Conservation (phyloP, 2,113 vertebrate genomes). For the Mellivora capensis region DNA sequence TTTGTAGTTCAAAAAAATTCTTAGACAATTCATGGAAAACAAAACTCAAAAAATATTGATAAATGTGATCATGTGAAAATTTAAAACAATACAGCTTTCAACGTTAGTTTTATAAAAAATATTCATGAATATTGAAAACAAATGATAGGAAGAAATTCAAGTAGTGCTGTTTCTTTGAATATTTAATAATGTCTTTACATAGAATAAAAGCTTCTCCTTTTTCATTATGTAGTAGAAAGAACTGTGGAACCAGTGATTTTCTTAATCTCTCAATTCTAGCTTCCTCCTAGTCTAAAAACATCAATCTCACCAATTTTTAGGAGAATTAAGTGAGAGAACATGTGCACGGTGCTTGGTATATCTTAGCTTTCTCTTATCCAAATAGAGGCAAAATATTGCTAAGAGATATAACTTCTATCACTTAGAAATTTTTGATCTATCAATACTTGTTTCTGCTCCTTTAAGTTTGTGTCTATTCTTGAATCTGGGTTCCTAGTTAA, state of each 20-base stretch:
- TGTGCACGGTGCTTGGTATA: background rate
- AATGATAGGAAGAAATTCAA: background rate
- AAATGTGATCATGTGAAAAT: background rate
- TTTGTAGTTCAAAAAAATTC: background rate
- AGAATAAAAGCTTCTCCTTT: background rate
- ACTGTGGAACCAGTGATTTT: background rate
- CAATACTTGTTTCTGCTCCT: background rate
- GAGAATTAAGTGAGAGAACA: background rate
- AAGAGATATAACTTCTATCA: background rate
- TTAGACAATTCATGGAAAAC: background rate
- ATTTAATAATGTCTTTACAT: background rate
- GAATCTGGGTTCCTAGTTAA: background rate
- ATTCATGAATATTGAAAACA: background rate
- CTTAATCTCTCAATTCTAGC: background rate
- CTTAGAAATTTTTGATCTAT: background rate
- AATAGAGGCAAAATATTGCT: background rate
- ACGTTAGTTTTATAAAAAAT: background rate
- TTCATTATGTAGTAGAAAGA: background rate
- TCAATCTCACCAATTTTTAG: background rate
- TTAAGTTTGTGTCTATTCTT: background rate
- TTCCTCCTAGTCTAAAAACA: background rate
- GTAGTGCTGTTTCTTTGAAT: background rate
- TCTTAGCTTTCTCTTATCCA: background rate
- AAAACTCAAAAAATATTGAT: background rate
- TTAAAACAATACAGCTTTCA: background rate